Conservation (phyloP, 2,888 invertebrate genomes). For the Oxyteleia sp. region DNA sequence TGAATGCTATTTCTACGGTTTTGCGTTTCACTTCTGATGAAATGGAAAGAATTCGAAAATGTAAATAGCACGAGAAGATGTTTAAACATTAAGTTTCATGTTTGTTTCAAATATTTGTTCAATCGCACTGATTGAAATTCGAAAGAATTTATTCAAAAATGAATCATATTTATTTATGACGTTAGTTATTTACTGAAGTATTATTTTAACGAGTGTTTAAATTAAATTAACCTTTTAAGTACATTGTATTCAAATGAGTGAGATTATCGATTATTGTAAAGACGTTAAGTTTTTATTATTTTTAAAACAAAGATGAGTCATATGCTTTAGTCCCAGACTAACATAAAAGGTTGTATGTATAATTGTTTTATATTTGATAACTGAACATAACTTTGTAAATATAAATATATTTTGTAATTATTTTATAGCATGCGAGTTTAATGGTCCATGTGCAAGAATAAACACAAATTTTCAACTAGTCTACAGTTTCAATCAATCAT, state of each 20-base stretch:
- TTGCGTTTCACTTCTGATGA: conserved; percentile 93
- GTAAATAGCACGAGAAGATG: conserved; percentile 63
- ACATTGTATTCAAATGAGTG: too few relatives aligned
- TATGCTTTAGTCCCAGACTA: too few relatives aligned
- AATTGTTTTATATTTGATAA: conserved; percentile 24
- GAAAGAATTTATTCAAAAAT: not conserved
- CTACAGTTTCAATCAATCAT: not conserved
- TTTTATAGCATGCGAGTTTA: conserved; percentile 14
- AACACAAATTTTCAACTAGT: not conserved
- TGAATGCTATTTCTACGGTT: conserved; percentile 96
- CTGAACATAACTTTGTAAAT: conserved; percentile 26
- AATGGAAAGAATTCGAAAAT: conserved; percentile 88
- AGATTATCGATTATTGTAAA: too few relatives aligned
- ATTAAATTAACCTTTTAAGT: too few relatives aligned
- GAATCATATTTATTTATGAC: conserved; percentile 1
- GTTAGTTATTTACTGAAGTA: not conserved
- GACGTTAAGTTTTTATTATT: too few relatives aligned
- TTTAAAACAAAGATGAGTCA: too few relatives aligned
- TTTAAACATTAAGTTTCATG: conserved; percentile 23
- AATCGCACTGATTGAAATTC: too few relatives aligned
- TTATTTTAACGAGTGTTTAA: too few relatives aligned
- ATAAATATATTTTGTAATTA: conserved; percentile 27
- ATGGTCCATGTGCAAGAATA: not conserved
- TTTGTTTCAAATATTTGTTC: too few relatives aligned
- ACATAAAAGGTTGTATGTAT: not conserved